phyloP scores from a whole-genome alignment of 2,888 invertebrate genomes.

The Punctoribates punctum region DNA sequence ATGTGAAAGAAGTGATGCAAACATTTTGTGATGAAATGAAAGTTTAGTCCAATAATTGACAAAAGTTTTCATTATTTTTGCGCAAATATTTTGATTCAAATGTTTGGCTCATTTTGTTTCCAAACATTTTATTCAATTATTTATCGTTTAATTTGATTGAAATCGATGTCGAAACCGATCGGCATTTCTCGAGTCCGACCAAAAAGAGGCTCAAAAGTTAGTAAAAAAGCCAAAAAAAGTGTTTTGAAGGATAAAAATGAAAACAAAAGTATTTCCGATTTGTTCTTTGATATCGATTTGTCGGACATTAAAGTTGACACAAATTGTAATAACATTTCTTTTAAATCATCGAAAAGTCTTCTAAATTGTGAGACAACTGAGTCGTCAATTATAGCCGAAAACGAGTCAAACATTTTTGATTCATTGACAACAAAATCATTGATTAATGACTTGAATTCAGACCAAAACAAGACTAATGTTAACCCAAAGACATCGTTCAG shows the following conservation, averaged over 20 bases:
- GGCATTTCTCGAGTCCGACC: not conserved
- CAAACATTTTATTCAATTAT: too few species aligned
- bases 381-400: not conserved
- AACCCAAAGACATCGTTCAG: not conserved
- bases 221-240: not conserved
- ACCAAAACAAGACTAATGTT: not conserved
- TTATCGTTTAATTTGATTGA: too few species aligned
- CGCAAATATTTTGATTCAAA: not conserved
- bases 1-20: not conserved
- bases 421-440: not conserved
- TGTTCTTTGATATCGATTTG: slow-evolving; percentile 14
- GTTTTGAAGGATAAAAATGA: not conserved
- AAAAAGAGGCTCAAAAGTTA: not conserved
- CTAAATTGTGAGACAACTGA: not conserved
- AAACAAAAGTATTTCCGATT: not conserved
- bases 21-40: not conserved
- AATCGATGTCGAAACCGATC: slow-evolving; percentile 7
- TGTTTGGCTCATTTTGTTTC: too few species aligned
- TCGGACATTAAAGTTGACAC: not conserved
- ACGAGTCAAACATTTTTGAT: not conserved
- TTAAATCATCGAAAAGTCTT: not conserved
- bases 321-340: not conserved
- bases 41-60: not conserved
- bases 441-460: not conserved
- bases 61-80: not conserved